Evolutionary conservation across 1,140 invertebrate species (phyloP).

Genomic region (Brachionus angularis): DNA sequence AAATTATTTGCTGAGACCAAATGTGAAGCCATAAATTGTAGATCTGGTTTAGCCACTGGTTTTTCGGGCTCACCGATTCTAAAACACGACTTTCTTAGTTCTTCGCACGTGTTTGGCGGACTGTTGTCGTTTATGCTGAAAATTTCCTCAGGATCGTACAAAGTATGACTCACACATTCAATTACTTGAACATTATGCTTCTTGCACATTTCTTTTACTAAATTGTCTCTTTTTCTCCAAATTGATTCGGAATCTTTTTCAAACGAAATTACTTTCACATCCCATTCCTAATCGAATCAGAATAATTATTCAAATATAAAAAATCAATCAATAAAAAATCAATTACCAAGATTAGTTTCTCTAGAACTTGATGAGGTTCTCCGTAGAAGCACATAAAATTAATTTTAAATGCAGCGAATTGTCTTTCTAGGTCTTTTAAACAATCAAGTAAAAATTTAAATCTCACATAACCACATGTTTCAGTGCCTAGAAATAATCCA

Average conservation of each 20-base stretch:
- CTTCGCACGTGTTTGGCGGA: conserved; percentile 51
- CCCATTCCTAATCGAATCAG: conserved; percentile 53
- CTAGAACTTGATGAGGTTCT: conserved; percentile 60
- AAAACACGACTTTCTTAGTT: conserved; percentile 50
- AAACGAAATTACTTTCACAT: conserved; percentile 58
- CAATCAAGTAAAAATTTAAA: conserved; percentile 59
- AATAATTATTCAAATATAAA: background rate
- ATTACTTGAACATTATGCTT: conserved; percentile 62
- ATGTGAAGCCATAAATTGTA: conserved; percentile 48
- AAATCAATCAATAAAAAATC: conserved; percentile 12
- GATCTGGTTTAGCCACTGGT: conserved; percentile 61
- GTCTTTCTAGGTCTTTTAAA: conserved; percentile 50
- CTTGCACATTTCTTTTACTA: conserved; percentile 62
- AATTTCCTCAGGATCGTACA: conserved; percentile 54
- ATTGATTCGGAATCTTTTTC: conserved; percentile 71
- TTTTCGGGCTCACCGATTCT: conserved; percentile 64
- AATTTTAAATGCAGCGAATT: conserved; percentile 48
- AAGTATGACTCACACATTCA: conserved; percentile 53
- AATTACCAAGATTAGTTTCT: conserved; percentile 58
- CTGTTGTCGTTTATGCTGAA: conserved; percentile 50
- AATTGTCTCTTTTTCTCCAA: conserved; percentile 65
- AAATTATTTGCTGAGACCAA: background rate
- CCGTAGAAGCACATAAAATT: conserved; percentile 59
- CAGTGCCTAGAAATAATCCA: conserved; percentile 56
- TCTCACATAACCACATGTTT: conserved; percentile 66